These are phyloP conservation scores for Dasysyrphus albostriatus DNA, from an alignment of 2,888 invertebrate species.

Conservation along the genomic window DNA sequence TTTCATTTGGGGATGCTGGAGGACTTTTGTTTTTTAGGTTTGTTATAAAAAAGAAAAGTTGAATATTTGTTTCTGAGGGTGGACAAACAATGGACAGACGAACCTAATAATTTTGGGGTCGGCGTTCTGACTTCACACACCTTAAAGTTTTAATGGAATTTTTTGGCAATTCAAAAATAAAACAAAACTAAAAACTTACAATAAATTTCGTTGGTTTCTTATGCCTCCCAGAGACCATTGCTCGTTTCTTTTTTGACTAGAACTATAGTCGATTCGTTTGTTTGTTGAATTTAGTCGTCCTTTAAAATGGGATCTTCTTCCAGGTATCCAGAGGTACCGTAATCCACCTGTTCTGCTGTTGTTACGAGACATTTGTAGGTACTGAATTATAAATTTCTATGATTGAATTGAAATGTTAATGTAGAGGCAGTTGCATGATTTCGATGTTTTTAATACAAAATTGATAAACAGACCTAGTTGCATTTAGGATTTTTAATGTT, in stretches of 20 bases:
- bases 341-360: slow-evolving; percentile 80
- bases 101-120: no score
- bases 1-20: no score
- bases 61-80: no score
- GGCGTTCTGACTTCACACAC: no score
- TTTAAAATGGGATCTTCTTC: slow-evolving; percentile 81
- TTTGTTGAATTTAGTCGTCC: slow-evolving; percentile 81
- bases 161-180: not conserved
- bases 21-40: no score
- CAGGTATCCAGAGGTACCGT: slow-evolving; percentile 83
- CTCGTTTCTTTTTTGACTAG: slow-evolving; percentile 81
- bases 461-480: not conserved
- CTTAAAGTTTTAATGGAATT: not conserved
- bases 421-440: not conserved
- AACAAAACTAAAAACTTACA: slow-evolving; percentile 79
- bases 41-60: no score
- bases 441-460: not conserved
- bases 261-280: slow-evolving; percentile 79
- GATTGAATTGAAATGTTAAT: slow-evolving; percentile 7
- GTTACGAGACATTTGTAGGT: slow-evolving; percentile 80
- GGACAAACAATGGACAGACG: no score
- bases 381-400: slow-evolving; percentile 42
- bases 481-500: not conserved
- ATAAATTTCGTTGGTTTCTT: slow-evolving; percentile 80
- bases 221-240: slow-evolving; percentile 83